phyloP scores from a whole-genome alignment of 1,140 invertebrate genomes.

The Musca domestica region DNA sequence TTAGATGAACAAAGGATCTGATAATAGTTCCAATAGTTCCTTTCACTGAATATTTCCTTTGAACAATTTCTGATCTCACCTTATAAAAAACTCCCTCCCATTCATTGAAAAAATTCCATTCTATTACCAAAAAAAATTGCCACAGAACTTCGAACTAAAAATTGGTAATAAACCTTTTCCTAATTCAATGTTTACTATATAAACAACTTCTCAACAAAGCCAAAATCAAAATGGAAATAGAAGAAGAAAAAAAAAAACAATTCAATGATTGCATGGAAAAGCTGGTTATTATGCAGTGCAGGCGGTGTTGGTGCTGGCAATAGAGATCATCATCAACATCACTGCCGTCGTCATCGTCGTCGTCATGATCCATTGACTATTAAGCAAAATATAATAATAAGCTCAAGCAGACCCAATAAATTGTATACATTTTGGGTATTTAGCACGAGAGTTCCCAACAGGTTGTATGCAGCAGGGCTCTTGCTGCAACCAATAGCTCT shows the following conservation, averaged over 20 bases:
- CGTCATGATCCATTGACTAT: no score
- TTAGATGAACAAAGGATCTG: no score
- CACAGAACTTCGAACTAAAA: no score
- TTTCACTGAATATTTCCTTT: no score
- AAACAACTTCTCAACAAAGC: no score
- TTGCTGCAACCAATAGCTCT: background rate
- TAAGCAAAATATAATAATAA: background rate
- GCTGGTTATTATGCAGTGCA: background rate
- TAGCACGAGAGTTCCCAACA: constrained; percentile 27
- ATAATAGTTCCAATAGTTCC: no score
- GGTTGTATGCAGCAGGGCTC: constrained; percentile 23
- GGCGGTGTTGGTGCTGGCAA: background rate
- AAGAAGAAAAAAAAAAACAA: background rate
- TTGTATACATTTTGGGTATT: constrained; percentile 21
- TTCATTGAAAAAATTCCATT: no score
- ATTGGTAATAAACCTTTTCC: no score
- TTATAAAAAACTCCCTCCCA: no score
- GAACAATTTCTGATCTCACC: no score
- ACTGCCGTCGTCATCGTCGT: background rate
- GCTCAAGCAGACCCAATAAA: background rate
- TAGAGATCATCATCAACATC: background rate
- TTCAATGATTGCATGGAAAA: constrained; percentile 11
- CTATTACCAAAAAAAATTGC: no score
- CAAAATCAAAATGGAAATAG: background rate
- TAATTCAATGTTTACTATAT: no score